Conservation (phyloP, 2,888 invertebrate species). For the Acholoe squamosa region DNA sequence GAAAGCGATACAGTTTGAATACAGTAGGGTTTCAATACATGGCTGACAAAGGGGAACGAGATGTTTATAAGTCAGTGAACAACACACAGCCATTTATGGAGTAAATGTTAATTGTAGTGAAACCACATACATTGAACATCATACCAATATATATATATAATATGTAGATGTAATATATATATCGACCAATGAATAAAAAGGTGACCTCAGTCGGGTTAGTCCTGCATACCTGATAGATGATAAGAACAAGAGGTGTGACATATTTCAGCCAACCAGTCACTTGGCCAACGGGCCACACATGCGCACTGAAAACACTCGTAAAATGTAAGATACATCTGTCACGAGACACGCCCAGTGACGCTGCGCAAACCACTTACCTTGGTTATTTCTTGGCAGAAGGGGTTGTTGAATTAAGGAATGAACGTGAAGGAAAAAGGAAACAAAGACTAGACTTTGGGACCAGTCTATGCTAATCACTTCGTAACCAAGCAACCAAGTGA, state of each 20-base stretch:
- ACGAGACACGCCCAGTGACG: not conserved
- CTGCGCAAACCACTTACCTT: slow-evolving; percentile 27
- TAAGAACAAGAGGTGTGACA: not conserved
- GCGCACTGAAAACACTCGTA: slow-evolving; percentile 16
- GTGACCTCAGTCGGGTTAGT: not conserved
- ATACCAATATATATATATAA: slow-evolving; percentile 13
- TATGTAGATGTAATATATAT: not conserved
- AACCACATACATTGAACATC: not conserved
- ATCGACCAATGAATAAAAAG: slow-evolving; percentile 16
- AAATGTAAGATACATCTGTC: not conserved
- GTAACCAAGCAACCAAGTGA: slow-evolving; percentile 59
- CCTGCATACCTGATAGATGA: not conserved
- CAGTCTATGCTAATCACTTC: slow-evolving; percentile 53
- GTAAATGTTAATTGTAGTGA: slow-evolving; percentile 11
- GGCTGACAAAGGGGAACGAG: not conserved
- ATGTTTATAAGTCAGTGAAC: not conserved
- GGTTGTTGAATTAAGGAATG: not conserved
- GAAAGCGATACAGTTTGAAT: slow-evolving; percentile 11
- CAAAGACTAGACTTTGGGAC: slow-evolving; percentile 21
- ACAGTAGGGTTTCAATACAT: slow-evolving; percentile 16
- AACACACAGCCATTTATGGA: not conserved
- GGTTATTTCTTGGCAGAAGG: not conserved
- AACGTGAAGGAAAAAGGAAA: not conserved
- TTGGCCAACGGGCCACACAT: not conserved
- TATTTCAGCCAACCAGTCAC: slow-evolving; percentile 7